A percentile compares a stretch with the other conserved stretches of the same genome.
phyloP scores from a whole-genome alignment of 1,140 invertebrate genomes.

The Euborellia annulipes region DNA sequence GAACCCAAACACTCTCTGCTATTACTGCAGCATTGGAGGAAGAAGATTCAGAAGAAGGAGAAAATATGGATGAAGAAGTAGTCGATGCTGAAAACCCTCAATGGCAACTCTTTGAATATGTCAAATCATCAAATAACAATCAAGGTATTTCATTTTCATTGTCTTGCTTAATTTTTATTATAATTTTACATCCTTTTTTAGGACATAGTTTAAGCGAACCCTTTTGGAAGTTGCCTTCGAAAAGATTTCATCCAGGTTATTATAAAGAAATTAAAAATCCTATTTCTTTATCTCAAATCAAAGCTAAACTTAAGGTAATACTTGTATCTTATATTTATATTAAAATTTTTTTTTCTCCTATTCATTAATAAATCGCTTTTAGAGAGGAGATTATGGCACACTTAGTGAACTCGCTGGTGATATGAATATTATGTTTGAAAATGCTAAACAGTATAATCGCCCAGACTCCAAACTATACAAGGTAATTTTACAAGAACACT shows the following conservation, averaged over 20 bases:
- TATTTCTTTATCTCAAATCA: constrained; percentile 84
- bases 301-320: constrained; percentile 69
- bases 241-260: constrained; percentile 87
- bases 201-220: constrained; percentile 67
- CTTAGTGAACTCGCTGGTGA: constrained; percentile 84
- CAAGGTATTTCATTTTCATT: constrained; percentile 31
- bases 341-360: constrained; percentile 5
- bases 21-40: constrained; percentile 41
- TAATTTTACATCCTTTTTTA: constrained; percentile 16
- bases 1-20: constrained; percentile 34
- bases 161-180: not conserved
- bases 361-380: constrained; percentile 16
- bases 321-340: constrained; percentile 8
- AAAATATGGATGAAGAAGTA: constrained; percentile 42
- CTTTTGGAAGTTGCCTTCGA: constrained; percentile 84
- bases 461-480: constrained; percentile 77
- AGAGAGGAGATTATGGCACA: constrained; percentile 67
- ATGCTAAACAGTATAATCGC: constrained; percentile 88
- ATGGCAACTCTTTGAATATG: constrained; percentile 64
- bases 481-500: too few relatives aligned
- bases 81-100: constrained; percentile 50
- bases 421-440: constrained; percentile 97
- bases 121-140: constrained; percentile 50
- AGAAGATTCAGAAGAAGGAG: constrained; percentile 37
- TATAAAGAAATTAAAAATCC: constrained; percentile 95